phyloP scores from a whole-genome alignment of 2,797 vertebrate species.

The Rallus crepitans region DNA sequence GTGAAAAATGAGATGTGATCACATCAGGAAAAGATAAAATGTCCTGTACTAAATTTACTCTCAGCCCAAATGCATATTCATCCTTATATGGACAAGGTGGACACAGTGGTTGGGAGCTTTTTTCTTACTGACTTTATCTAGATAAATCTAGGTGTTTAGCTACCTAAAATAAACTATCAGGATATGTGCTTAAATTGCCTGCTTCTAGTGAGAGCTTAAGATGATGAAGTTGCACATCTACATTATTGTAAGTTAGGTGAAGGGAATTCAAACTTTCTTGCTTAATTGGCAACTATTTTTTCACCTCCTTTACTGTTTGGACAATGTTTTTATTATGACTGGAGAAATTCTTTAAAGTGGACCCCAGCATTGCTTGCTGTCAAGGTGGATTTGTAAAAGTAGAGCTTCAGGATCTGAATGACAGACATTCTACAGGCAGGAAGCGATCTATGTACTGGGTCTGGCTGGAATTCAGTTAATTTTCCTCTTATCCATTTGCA shows the following conservation, averaged over 20 bases:
- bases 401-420: not conserved
- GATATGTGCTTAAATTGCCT: too few species aligned
- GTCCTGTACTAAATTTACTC: not conserved
- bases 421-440: not conserved
- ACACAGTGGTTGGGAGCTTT: not conserved
- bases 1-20: not conserved
- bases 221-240: not conserved
- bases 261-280: not conserved
- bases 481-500: not conserved
- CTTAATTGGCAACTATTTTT: not conserved
- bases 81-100: not conserved
- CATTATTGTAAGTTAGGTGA: rapidly evolving
- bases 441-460: rapidly evolving
- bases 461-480: too few species aligned
- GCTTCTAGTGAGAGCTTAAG: not conserved
- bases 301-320: not conserved
- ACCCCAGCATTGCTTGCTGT: not conserved
- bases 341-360: not conserved
- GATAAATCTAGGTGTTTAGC: not conserved
- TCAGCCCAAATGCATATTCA: not conserved
- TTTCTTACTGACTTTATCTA: not conserved
- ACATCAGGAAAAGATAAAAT: not conserved
- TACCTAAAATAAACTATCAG: not conserved
- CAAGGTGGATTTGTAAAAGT: not conserved
- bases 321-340: not conserved